Evolutionary conservation across 2,797 vertebrate genomes (phyloP).

Genomic region (Brachymystax lenok): DNA sequence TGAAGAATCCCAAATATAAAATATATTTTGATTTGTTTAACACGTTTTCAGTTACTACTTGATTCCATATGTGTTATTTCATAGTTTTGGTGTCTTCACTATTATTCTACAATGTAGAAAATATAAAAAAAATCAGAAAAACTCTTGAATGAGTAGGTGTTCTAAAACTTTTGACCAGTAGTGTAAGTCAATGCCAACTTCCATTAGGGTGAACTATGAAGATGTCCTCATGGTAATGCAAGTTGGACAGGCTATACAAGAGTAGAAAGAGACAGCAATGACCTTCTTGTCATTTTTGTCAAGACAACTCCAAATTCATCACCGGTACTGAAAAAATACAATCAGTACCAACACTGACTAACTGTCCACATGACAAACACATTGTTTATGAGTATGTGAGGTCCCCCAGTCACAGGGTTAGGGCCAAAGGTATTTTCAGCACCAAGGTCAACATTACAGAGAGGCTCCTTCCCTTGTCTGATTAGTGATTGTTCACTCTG

Average conservation of each 20-base stretch:
- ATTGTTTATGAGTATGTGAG: slow-evolving; percentile 34
- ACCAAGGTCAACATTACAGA: not conserved
- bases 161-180: too few species aligned
- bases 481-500: not conserved
- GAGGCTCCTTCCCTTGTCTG: not conserved
- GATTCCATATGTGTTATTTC: too few species aligned
- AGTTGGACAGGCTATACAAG: not conserved
- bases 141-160: too few species aligned
- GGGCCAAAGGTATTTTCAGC: not conserved
- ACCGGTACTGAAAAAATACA: slow-evolving; percentile 17
- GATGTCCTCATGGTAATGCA: slow-evolving; percentile 7
- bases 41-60: too few species aligned
- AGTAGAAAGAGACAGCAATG: not conserved
- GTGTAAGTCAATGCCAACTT: slow-evolving; percentile 4
- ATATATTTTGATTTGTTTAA: too few species aligned
- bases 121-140: too few species aligned
- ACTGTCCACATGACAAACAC: slow-evolving; percentile 43
- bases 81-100: too few species aligned
- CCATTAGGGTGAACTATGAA: slow-evolving; percentile 20
- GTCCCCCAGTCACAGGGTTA: slow-evolving; percentile 29
- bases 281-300: slow-evolving; percentile 17
- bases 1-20: too few species aligned
- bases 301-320: slow-evolving; percentile 10
- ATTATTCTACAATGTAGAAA: too few species aligned
- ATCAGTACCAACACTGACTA: slow-evolving; percentile 38